Percentiles rank a stretch among this genome's conserved stretches.
Conservation (phyloP, 1,140 invertebrate genomes). For the Gonatopus flavifemur region DNA sequence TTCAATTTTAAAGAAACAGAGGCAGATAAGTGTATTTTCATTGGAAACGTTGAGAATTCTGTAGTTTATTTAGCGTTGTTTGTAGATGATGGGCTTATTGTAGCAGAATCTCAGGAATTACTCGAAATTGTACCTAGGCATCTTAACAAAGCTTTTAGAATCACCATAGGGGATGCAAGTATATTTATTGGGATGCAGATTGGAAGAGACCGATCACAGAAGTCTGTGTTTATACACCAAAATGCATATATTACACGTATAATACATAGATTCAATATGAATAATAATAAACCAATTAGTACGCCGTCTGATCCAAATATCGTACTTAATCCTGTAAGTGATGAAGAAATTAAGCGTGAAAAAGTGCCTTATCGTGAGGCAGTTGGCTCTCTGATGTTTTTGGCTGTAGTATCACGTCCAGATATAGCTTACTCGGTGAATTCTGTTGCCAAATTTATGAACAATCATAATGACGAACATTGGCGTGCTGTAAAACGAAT, state of each 20-base stretch:
- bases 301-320: not conserved
- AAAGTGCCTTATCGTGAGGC: not conserved
- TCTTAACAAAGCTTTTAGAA: not conserved
- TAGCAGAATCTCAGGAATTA: not conserved
- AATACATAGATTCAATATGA: not conserved
- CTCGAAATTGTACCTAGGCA: constrained; percentile 2
- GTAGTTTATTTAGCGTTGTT: constrained; percentile 11
- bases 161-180: not conserved
- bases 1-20: not conserved
- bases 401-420: not conserved
- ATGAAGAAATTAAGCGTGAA: not conserved
- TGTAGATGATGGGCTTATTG: constrained; percentile 19
- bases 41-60: not conserved
- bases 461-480: not conserved
- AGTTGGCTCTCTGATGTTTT: not conserved
- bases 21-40: constrained; percentile 10
- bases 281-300: not conserved
- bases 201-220: not conserved
- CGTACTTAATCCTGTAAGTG: not conserved
- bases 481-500: not conserved
- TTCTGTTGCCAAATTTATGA: not conserved
- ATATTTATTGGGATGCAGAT: not conserved
- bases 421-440: not conserved
- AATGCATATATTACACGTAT: not conserved
- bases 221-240: not conserved